Base-by-base conservation (phyloP, 2,797 vertebrate genomes). In the Telmatherina bonti region DNA sequence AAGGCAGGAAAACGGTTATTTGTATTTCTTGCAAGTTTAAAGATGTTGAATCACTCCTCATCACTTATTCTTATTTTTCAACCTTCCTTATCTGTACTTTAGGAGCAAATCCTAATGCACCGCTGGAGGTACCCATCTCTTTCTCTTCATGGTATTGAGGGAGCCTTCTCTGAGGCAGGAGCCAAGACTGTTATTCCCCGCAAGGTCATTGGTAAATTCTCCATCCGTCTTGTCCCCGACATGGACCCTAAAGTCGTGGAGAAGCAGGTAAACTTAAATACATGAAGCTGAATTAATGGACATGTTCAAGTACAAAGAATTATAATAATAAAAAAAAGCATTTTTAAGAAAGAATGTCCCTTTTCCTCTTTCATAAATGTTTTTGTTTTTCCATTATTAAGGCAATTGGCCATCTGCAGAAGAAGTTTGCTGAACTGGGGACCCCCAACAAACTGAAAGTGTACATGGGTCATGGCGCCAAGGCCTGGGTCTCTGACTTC, bases 401-500 rank as follows among this genome's bases (percentile, higher is more conserved):
- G 98, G 97, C 99, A n/a, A 62, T 94, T 9, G 85, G 84, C 60
- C 91, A 99, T 47, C 51, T 99, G 84, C 89, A 93, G 22, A 94
- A 95, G 82, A 96, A 92, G 79, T 99, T 99, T 91, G 91, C 90
- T 0, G 95, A 97, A 11, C 81, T 95, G 70, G 90, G 78, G 35
- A 98, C 93, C 62, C 98, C 98, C 20, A 99, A 99, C 92, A 98
- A 96, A 78, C 90, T 98, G 85, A 96, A 92, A 5, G 94, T 95
- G 1, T 86, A 90, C 63, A 93, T 96, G 91, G 94, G 95, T 64
- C 96, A 98, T 1, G 97, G 98, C 31, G 96, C 96, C 58, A 98
- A 96, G 64, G 96, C 98, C 70, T 99, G 98, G 97, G 96, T 99
- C n/a, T 95, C 97, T 10, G 97, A 99, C 93, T 99, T 97, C 88